Conservation (phyloP, 2,888 invertebrate species). For the Cephus nigrinus region DNA sequence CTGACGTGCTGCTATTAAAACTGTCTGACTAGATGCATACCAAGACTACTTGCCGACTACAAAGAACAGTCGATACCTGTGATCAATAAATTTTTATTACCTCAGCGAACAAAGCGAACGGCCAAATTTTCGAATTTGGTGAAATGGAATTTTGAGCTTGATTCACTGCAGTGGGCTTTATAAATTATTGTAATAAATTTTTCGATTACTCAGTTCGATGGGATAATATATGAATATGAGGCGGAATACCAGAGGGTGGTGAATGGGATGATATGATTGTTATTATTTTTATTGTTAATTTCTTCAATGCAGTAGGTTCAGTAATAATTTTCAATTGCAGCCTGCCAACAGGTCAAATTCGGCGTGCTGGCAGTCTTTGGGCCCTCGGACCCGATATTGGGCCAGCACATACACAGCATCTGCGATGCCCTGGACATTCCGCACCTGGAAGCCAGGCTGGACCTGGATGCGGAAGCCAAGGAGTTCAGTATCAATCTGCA, state of each 20-base stretch:
- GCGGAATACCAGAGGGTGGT: not conserved
- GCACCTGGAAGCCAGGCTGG: constrained; percentile 78
- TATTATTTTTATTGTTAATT: not conserved
- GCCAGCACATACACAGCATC: constrained; percentile 82
- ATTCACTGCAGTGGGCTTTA: not conserved
- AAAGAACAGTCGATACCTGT: not conserved
- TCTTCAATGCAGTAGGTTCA: not conserved
- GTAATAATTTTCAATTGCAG: constrained; percentile 61
- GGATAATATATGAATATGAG: not conserved
- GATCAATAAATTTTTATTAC: too few species aligned
- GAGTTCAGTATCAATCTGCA: constrained; percentile 84
- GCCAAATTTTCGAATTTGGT: not conserved
- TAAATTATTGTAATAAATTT: not conserved
- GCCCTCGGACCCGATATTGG: constrained; percentile 79
- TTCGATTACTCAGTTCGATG: not conserved
- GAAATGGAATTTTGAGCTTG: not conserved
- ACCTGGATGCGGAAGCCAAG: constrained; percentile 71
- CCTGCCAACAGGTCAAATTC: constrained; percentile 76
- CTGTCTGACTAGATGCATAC: not conserved
- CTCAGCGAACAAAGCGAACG: not conserved
- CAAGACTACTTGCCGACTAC: not conserved
- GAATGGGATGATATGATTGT: not conserved
- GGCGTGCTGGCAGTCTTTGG: constrained; percentile 84
- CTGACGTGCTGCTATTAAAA: not conserved
- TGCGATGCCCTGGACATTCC: constrained; percentile 85